phyloP scores from a whole-genome alignment of 2,888 invertebrate genomes.

The Melieria crassipennis region DNA sequence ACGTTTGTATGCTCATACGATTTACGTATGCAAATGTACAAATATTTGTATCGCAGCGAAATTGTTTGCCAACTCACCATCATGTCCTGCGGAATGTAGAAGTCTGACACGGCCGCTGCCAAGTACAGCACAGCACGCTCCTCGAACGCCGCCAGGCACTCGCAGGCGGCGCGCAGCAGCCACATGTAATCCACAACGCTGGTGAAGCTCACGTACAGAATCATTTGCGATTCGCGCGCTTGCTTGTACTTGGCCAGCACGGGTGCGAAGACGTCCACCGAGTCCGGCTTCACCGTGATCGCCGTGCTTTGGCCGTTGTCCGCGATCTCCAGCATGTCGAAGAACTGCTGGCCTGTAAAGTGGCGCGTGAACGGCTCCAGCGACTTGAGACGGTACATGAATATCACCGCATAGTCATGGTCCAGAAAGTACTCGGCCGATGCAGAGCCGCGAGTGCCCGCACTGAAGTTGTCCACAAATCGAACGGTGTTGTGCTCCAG shows the following conservation, averaged over 20 bases:
- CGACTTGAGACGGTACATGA: constrained; percentile 90
- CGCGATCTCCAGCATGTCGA: constrained; percentile 78
- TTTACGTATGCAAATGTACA: too few relatives aligned
- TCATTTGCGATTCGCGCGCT: constrained; percentile 77
- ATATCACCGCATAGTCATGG: constrained; percentile 89
- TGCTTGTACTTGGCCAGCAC: constrained; percentile 81
- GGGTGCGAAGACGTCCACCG: constrained; percentile 77
- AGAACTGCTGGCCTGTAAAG: constrained; percentile 80
- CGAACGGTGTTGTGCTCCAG: constrained; percentile 96
- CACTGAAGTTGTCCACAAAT: constrained; percentile 98
- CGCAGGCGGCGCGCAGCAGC: constrained; percentile 84
- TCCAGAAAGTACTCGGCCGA: constrained; percentile 96
- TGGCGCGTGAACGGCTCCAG: constrained; percentile 91
- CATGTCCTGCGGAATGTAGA: constrained; percentile 92
- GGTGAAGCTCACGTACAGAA: constrained; percentile 83
- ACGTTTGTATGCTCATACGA: too few relatives aligned
- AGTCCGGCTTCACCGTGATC: constrained; percentile 77
- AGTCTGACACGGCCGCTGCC: constrained; percentile 98
- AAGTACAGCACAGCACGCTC: constrained; percentile 85
- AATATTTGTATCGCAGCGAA: background rate
- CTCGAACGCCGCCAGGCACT: constrained; percentile 76
- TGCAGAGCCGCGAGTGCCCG: constrained; percentile 92
- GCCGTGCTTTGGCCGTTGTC: constrained; percentile 71
- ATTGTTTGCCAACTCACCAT: constrained; percentile 74
- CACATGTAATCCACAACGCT: constrained; percentile 93